Base-by-base conservation (phyloP, 2,113 vertebrate genomes). In the Pomatostomus ruficeps region DNA sequence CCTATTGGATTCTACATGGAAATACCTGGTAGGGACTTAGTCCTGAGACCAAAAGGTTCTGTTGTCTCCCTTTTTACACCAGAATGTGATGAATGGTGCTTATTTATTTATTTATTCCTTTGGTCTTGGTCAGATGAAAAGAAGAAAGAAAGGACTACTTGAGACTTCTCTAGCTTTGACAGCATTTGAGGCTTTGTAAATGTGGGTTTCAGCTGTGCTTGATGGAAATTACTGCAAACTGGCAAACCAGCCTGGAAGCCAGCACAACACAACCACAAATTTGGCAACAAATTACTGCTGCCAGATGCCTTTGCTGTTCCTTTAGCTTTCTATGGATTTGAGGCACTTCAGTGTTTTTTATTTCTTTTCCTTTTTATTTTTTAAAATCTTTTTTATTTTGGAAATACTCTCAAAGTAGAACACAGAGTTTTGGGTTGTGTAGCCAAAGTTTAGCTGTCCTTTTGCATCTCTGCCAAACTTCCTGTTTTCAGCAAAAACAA, bases 401-500 rank as follows among this genome's bases (percentile, higher is more conserved):
- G 95, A 97, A 97, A 95, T 96, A 95, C 85, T 98, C 97, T 97
- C 95, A 92, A 97, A 98, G 97, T 90, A 90, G 96, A 97, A 97
- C 79, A 81, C 86, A 95, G 97, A 96, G 97, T 97, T 98, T 98
- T 98, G 96, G 95, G 88, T 93, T 94, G 85, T 91, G 84, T 94
- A 94, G 97, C 97, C 98, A 98, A 98, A 98, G 95, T 97, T 98
- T 96, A 97, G 96, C 97, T 98, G 96, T 98, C 92, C 97, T 98
- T 97, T 98, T 97, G 96, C 95, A 87, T 96, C 96, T 95, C 93
- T 98, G 98, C 98, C 97, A 98, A 97, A 98, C 97, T 98, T 98
- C 97, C 97, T 98, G 97, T 98, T 98, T 98, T 98, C 96, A 98
- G 97, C 97, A 97, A 97, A 97, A 98, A 83, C 97, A 98, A 98